These are phyloP conservation scores for Leptoteleia sp. DNA, from an alignment of 1,140 invertebrate genomes.

Conservation along the genomic window DNA sequence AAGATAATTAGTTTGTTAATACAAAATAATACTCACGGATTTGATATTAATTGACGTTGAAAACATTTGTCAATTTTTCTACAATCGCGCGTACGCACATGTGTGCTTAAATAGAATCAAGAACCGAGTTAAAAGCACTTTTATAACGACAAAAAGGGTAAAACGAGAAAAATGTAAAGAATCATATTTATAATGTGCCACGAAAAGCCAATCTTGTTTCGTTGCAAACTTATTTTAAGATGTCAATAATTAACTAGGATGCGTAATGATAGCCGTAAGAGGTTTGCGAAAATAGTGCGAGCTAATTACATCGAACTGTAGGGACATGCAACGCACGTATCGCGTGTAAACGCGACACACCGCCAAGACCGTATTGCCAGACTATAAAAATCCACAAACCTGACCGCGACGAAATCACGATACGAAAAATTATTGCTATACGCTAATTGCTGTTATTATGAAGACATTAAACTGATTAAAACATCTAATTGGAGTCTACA, in stretches of 20 bases:
- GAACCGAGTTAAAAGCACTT: background rate
- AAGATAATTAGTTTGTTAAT: slow-evolving; percentile 3
- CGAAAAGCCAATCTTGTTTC: slow-evolving; percentile 38
- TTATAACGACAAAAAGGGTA: slow-evolving; percentile 24
- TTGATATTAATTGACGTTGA: slow-evolving; percentile 1
- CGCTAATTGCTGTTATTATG: slow-evolving; percentile 55
- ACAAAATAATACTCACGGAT: slow-evolving; percentile 2
- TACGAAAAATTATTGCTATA: slow-evolving; percentile 54
- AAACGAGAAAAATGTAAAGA: slow-evolving; percentile 15
- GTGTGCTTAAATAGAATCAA: slow-evolving; percentile 5
- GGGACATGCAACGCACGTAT: slow-evolving; percentile 48
- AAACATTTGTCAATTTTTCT: slow-evolving; percentile 13
- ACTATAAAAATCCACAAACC: slow-evolving; percentile 44
- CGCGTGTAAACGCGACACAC: slow-evolving; percentile 54
- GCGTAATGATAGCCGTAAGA: slow-evolving; percentile 57
- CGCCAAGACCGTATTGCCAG: slow-evolving; percentile 8
- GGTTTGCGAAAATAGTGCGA: slow-evolving; percentile 60
- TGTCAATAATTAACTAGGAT: slow-evolving; percentile 54
- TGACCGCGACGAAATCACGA: slow-evolving; percentile 46
- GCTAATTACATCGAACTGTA: slow-evolving; percentile 59
- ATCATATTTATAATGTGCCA: slow-evolving; percentile 10
- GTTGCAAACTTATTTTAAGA: slow-evolving; percentile 39
- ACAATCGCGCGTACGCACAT: background rate
- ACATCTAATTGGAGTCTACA: slow-evolving; percentile 33
- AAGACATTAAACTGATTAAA: slow-evolving; percentile 59